Evolutionary conservation across 1,140 invertebrate genomes (phyloP).

Genomic region (Mya arenaria): DNA sequence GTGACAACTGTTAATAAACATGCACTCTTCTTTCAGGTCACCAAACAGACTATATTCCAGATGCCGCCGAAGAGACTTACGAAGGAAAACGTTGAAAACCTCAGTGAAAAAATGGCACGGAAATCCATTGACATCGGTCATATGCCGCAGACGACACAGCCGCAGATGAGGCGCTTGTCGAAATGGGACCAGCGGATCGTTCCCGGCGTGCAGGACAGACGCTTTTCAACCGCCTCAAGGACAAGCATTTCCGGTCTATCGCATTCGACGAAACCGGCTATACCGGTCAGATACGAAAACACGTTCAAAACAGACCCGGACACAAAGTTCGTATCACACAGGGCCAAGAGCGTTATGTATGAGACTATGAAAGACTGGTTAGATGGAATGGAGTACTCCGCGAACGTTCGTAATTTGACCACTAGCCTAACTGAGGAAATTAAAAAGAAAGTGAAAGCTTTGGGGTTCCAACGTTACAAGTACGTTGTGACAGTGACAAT

Average conservation of each 20-base stretch:
- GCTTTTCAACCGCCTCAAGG: constrained; percentile 70
- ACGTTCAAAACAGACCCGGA: constrained; percentile 71
- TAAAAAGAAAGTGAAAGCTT: constrained; percentile 73
- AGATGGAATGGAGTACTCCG: constrained; percentile 70
- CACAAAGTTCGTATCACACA: constrained; percentile 66
- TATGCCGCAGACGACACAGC: constrained; percentile 28
- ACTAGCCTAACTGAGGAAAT: constrained; percentile 74
- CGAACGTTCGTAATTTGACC: constrained; percentile 66
- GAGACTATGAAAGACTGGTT: constrained; percentile 69
- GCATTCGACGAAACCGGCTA: constrained; percentile 42
- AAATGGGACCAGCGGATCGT: constrained; percentile 32
- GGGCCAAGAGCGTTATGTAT: constrained; percentile 67
- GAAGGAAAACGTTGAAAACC: constrained; percentile 41
- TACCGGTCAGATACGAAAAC: constrained; percentile 67
- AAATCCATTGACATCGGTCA: constrained; percentile 7
- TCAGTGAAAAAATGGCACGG: constrained; percentile 13
- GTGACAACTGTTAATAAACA: background rate
- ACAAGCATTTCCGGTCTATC: constrained; percentile 62
- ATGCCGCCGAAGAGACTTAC: constrained; percentile 46
- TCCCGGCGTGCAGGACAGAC: constrained; percentile 42
- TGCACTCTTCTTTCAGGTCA: background rate
- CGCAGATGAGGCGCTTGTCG: constrained; percentile 48
- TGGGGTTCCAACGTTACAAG: constrained; percentile 75
- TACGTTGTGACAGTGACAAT: constrained; percentile 76
- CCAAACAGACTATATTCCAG: background rate